Conservation (phyloP, 2,888 invertebrate genomes). For the Lordiphosa fenestrarum region DNA sequence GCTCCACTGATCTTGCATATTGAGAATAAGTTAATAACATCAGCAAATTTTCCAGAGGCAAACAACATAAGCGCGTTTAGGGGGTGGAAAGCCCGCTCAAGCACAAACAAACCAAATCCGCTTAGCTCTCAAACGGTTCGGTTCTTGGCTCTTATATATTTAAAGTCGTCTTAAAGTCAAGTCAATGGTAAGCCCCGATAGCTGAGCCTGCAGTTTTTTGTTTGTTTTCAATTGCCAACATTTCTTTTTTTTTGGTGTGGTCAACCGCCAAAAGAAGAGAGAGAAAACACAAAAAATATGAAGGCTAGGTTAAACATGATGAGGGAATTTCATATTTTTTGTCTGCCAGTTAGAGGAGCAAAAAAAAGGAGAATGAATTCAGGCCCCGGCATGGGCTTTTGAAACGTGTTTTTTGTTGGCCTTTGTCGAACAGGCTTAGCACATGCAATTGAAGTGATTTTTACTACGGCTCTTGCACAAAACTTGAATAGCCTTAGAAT, state of each 20-base stretch:
- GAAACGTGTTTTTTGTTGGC: slow-evolving; percentile 17
- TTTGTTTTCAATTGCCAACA: neutral
- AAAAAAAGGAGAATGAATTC: slow-evolving; percentile 17
- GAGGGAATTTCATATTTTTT: slow-evolving; percentile 40
- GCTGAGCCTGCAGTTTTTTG: slow-evolving; percentile 30
- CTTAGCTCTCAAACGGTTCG: slow-evolving; percentile 35
- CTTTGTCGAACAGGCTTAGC: slow-evolving; percentile 1
- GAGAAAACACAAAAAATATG: slow-evolving; percentile 7
- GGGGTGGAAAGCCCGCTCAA: slow-evolving; percentile 15
- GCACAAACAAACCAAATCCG: slow-evolving; percentile 60
- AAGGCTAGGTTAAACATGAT: slow-evolving; percentile 18
- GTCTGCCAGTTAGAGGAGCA: slow-evolving; percentile 5
- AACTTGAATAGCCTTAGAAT: no score
- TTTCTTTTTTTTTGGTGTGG: neutral
- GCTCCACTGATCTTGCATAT: slow-evolving; percentile 11
- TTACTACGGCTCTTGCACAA: neutral
- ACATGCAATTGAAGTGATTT: slow-evolving; percentile 11
- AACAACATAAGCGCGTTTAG: slow-evolving; percentile 49
- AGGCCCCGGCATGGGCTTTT: slow-evolving; percentile 17
- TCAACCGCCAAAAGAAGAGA: neutral
- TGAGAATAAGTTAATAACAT: slow-evolving; percentile 46
- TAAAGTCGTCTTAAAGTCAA: slow-evolving; percentile 41
- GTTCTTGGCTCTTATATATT: slow-evolving; percentile 8
- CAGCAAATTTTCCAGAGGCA: slow-evolving; percentile 32
- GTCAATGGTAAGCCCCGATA: slow-evolving; percentile 31